Base-by-base conservation (phyloP, 2,888 invertebrate genomes). In the Drosophila paramelanica region DNA sequence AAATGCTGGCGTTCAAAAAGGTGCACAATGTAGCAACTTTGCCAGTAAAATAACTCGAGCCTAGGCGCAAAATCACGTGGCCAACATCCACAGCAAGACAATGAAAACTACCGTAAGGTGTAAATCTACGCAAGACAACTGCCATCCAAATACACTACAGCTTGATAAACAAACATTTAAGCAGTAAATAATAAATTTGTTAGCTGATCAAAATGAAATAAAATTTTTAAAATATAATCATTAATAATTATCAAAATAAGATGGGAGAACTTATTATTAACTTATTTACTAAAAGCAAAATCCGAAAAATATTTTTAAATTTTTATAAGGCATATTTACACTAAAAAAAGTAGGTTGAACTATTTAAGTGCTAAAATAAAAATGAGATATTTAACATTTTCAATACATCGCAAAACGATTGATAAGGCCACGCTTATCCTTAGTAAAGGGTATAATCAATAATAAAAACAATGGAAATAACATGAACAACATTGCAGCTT, bases 41-140 rank as follows among this genome's bases (percentile, higher is more conserved):
- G 49, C 61, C 51, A 61, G 67, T 58, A 67, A 74, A 72, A 50
- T 72, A 76, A 66, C 68, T 69, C 42, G 59, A 60, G 31, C 49
- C 50, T 57, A 77, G 69, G 66, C 81, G 52, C 67, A 82, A 82
- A 81, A 88, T 88, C 82, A 82, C 79, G 79, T 88, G 88, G 78
- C 73, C 65, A 67, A 61, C 59, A 67, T 53, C 78, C 68, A 53
- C 41, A 43, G 27, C 57, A 36, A 66, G 50, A 66, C 56, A 77
- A 70, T 46, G 43, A 43, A 60, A 69, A 69, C 64, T 52, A 74
- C 52, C 33, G 36, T 46, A 23, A 56, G 25, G n/a, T 4, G 1
- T 49, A 36, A 8, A 4, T 33, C 13, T 1, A 6, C 11, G 13
- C n/a, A 14, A 1, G 14, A 25, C 13, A 31, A 36, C 1, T 17